phyloP scores from a whole-genome alignment of 2,888 invertebrate species.

The Priocnemis perturbator region DNA sequence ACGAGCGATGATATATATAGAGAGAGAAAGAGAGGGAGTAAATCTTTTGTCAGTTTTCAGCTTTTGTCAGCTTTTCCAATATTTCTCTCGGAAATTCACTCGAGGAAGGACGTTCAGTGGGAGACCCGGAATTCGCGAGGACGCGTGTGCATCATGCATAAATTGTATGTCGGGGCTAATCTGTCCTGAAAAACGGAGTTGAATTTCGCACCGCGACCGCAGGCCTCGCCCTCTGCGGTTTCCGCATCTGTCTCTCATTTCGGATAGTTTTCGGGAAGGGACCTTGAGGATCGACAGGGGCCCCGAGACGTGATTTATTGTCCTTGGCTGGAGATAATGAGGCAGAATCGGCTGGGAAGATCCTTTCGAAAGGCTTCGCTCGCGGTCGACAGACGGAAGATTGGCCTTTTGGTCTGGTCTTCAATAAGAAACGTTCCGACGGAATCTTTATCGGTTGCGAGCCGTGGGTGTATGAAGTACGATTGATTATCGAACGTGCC shows the following conservation, averaged over 20 bases:
- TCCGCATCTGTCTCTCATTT: conserved; percentile 49
- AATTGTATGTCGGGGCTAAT: conserved; percentile 38
- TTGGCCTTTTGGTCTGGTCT: no score
- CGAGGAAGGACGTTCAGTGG: conserved; percentile 30
- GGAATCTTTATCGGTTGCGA: neutral
- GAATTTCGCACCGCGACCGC: conserved; percentile 52
- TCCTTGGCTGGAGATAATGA: conserved; percentile 56
- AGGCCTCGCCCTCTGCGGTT: conserved; percentile 48
- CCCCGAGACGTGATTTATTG: conserved; percentile 56
- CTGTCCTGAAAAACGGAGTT: conserved; percentile 37
- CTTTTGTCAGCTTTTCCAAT: no score
- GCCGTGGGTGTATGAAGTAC: conserved; percentile 4
- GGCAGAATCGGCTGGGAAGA: conserved; percentile 51
- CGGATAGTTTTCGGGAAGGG: conserved; percentile 42
- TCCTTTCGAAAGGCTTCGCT: conserved; percentile 51
- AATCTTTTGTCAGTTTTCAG: neutral
- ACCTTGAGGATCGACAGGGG: conserved; percentile 47
- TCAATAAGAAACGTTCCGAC: no score
- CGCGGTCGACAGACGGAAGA: conserved; percentile 26
- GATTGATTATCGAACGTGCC: conserved; percentile 20
- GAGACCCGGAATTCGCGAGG: conserved; percentile 43
- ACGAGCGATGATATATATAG: conserved; percentile 19
- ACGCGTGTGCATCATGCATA: conserved; percentile 50
- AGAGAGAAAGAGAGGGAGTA: no score
- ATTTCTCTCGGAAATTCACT: no score